phyloP scores from a whole-genome alignment of 2,888 invertebrate species.

The Melanargia galathea region DNA sequence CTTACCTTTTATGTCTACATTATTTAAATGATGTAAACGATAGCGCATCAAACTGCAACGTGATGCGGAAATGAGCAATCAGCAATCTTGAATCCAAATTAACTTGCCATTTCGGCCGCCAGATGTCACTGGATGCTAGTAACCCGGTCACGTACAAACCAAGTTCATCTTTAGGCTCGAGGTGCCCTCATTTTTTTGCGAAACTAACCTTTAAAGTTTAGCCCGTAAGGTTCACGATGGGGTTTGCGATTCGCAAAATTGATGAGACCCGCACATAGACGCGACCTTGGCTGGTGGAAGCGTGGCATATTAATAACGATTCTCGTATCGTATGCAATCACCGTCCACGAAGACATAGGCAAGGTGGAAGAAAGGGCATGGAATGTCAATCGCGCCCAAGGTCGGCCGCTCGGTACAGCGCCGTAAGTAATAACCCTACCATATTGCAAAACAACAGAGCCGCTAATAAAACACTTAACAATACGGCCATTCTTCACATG shows the following conservation, averaged over 20 bases:
- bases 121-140: conserved; percentile 58
- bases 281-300: conserved; percentile 66
- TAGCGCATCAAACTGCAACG: conserved; percentile 30
- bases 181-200: conserved; percentile 2
- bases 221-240: conserved; percentile 40
- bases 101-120: conserved; percentile 59
- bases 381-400: conserved; percentile 71
- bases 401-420: conserved; percentile 53
- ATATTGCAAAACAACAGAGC: conserved; percentile 44
- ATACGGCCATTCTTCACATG: conserved; percentile 40
- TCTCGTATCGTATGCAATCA: conserved; percentile 77
- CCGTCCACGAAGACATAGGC: conserved; percentile 73
- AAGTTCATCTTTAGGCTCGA: conserved; percentile 5
- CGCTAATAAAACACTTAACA: conserved; percentile 31
- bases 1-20: conserved; percentile 16
- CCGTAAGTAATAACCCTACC: conserved; percentile 51
- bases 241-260: conserved; percentile 39
- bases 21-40: conserved; percentile 21
- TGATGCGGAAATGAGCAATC: conserved; percentile 42
- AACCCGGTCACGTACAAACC: conserved; percentile 59
- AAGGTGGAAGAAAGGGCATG: conserved; percentile 80
- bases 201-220: conserved; percentile 32
- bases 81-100: conserved; percentile 38
- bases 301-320: conserved; percentile 75
- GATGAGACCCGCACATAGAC: conserved; percentile 58